phyloP scores from a whole-genome alignment of 2,888 invertebrate species.

The Smittia aterrima region DNA sequence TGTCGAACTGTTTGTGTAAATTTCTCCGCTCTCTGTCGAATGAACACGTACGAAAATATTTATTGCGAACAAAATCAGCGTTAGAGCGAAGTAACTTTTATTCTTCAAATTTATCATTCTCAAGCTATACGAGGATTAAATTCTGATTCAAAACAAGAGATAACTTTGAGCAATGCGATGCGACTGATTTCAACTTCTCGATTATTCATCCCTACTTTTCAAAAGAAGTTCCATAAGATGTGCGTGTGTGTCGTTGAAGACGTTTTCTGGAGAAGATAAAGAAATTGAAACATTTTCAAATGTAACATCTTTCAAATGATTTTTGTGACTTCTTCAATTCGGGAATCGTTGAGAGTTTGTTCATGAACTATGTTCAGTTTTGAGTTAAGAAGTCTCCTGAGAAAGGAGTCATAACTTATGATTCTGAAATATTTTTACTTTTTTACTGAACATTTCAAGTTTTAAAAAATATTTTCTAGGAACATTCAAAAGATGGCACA shows the following conservation, averaged over 20 bases:
- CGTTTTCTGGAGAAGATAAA: neutral
- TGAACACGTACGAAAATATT: constrained; percentile 2
- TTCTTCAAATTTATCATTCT: constrained; percentile 5
- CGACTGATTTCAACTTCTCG: neutral
- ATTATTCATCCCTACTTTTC: neutral
- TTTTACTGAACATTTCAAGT: no score
- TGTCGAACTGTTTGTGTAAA: neutral
- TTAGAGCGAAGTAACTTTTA: neutral
- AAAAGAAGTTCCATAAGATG: neutral
- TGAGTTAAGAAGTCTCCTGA: no score
- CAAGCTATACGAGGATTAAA: no score
- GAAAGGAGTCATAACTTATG: no score
- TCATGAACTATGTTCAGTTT: no score
- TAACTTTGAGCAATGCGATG: neutral
- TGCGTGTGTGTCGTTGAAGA: neutral
- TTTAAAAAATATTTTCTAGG: no score
- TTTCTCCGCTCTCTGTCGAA: neutral
- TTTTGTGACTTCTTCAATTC: no score
- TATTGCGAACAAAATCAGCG: neutral
- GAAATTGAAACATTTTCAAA: no score
- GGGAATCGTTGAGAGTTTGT: no score
- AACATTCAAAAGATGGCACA: no score
- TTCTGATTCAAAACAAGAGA: neutral
- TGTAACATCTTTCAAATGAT: no score
- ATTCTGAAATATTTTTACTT: no score